These are phyloP conservation scores for Phaonia tiefii DNA, from an alignment of 2,888 invertebrate species.

Conservation along the genomic window DNA sequence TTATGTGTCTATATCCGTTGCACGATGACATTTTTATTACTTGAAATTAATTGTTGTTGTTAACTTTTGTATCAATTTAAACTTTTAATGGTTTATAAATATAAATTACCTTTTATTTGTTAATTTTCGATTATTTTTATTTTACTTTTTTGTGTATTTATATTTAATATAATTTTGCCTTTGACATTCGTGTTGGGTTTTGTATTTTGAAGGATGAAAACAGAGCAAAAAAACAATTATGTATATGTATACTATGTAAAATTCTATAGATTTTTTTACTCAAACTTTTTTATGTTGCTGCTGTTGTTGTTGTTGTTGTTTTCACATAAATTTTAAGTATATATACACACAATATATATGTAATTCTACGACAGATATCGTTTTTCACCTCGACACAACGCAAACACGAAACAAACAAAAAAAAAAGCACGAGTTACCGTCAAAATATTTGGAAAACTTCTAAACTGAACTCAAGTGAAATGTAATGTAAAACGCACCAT, in stretches of 20 bases:
- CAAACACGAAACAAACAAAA: constrained; percentile 20
- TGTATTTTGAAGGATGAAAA: background rate
- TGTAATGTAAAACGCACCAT: background rate
- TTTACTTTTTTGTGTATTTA: constrained; percentile 15
- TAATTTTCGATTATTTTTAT: too few species aligned
- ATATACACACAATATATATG: constrained; percentile 33
- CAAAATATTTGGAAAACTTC: background rate
- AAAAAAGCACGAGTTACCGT: constrained; percentile 4
- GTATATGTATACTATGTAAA: background rate
- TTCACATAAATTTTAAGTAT: constrained; percentile 28
- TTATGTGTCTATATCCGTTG: too few species aligned
- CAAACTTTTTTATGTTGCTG: background rate
- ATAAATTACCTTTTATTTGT: too few species aligned
- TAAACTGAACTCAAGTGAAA: constrained; percentile 2
- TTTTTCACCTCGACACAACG: background rate
- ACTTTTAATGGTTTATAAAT: too few species aligned
- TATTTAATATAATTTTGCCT: too few species aligned
- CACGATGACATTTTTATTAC: too few species aligned
- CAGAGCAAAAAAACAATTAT: background rate
- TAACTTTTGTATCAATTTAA: too few species aligned
- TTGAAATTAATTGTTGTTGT: too few species aligned
- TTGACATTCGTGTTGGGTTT: constrained; percentile 14
- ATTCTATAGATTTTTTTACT: constrained; percentile 4
- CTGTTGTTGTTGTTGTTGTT: constrained; percentile 18
- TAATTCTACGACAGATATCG: constrained; percentile 17